phyloP scores from a whole-genome alignment of 2,797 vertebrate genomes.

The Neopelma chrysocephalum region DNA sequence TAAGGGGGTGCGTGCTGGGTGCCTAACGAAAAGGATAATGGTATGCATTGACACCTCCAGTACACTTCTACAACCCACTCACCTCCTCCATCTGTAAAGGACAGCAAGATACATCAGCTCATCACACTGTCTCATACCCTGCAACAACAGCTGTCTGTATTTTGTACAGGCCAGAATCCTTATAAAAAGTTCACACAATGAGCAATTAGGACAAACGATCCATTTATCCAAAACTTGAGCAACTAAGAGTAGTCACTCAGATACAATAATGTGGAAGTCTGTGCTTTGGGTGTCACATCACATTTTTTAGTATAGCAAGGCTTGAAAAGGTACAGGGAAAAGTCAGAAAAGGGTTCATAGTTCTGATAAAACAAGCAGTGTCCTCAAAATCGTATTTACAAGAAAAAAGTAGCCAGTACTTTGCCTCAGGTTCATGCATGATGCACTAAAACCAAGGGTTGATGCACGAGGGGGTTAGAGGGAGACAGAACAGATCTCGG shows the following conservation, averaged over 20 bases:
- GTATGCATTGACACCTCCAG: neutral
- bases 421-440: neutral
- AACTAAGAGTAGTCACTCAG: neutral
- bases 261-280: neutral
- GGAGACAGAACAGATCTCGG: neutral
- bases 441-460: neutral
- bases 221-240: neutral
- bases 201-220: neutral
- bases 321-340: neutral
- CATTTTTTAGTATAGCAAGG: neutral
- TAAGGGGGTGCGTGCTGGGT: neutral
- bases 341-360: neutral
- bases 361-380: neutral
- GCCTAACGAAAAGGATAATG: neutral
- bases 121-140: neutral
- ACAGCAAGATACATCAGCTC: neutral
- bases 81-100: neutral
- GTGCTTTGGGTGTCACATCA: neutral
- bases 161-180: neutral
- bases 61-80: neutral
- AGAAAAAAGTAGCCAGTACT: neutral
- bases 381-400: neutral
- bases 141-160: too few relatives aligned
- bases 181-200: neutral
- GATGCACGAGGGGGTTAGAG: neutral